Base-by-base conservation (phyloP, 1,140 invertebrate genomes). In the Pseudachorutes palmiensis region DNA sequence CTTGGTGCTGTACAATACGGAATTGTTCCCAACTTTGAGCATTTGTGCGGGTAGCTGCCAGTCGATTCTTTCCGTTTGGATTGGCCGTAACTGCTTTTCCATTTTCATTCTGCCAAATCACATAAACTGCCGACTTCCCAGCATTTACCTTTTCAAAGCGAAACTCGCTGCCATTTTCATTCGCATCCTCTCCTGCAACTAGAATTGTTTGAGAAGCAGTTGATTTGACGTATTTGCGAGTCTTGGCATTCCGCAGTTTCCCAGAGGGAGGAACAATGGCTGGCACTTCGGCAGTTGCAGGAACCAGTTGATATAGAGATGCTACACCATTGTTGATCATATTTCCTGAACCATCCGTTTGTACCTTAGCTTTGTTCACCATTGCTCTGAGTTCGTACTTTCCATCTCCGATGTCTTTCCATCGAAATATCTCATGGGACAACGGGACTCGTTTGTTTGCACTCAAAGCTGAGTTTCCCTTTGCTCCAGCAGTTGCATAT, bases 11-110 rank as follows among this genome's bases (percentile, higher is more conserved):
- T 2, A 69, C 32, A n/a, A 69, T 57, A 57, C 66, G 67, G 65
- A 72, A 72, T 16, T 66, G 51, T 64, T 72, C 70, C 70, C 70
- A 72, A 1, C 41, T 67, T 62, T 72, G 67, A 48, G 70, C 32
- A 14, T 14, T 62, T 2, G 58, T 24, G 14, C 60, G 14, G 1
- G 48, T 51, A n/a, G 70, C 70, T 45, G 41, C 22, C 2, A 72
- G 48, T 1, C 62, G 64, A 2, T 19, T 28, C 28, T 60, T 69
- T 41, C 70, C 70, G 28, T 22, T 64, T 1, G 31, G 19, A 41
- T 65, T 64, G 5, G n/a, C 70, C 5, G 67, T 72, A 1, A 72
- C 70, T 31, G 55, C 64, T 32, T 36, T 31, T n/a, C 67, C 51
- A 0, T 64, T 72, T 0, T 9, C 45, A 2, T 32, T 32, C 26